These are phyloP conservation scores for Oopsacas minuta DNA, from an alignment of 37 sponge, comb jelly and placozoan species.

Conservation along the genomic window DNA sequence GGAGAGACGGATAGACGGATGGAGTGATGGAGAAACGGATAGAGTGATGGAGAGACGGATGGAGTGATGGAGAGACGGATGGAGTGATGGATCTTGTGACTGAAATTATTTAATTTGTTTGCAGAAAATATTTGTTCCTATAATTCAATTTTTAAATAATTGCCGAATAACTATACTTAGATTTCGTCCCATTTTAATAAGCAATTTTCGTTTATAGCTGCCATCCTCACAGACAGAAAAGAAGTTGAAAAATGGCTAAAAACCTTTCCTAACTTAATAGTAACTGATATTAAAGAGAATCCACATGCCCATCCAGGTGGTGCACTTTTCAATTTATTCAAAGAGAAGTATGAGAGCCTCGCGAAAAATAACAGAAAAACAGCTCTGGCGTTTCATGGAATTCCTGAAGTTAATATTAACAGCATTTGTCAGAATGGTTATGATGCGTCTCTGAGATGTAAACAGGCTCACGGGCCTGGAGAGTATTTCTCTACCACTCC, in stretches of 20 bases:
- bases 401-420: constrained; percentile 34
- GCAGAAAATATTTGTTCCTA: too few species aligned
- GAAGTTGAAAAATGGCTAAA: constrained; percentile 43
- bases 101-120: too few species aligned
- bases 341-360: constrained; percentile 22
- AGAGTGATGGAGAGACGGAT: too few species aligned
- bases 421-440: constrained; percentile 63
- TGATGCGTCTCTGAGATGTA: constrained; percentile 28
- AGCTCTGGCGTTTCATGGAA: constrained; percentile 62
- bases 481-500: constrained; percentile 66
- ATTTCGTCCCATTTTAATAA: too few species aligned
- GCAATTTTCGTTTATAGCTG: background rate
- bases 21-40: too few species aligned
- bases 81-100: constrained; percentile 96
- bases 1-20: too few species aligned
- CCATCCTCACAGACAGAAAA: constrained; percentile 26
- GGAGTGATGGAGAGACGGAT: constrained; percentile 98
- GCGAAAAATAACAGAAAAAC: constrained; percentile 44
- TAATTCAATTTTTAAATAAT: too few species aligned
- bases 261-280: constrained; percentile 32
- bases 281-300: constrained; percentile 43
- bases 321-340: constrained; percentile 38
- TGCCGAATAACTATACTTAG: too few species aligned
- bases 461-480: constrained; percentile 58
- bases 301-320: constrained; percentile 49